These are phyloP conservation scores for Dione juno DNA, from an alignment of 2,888 invertebrate genomes.

Conservation along the genomic window DNA sequence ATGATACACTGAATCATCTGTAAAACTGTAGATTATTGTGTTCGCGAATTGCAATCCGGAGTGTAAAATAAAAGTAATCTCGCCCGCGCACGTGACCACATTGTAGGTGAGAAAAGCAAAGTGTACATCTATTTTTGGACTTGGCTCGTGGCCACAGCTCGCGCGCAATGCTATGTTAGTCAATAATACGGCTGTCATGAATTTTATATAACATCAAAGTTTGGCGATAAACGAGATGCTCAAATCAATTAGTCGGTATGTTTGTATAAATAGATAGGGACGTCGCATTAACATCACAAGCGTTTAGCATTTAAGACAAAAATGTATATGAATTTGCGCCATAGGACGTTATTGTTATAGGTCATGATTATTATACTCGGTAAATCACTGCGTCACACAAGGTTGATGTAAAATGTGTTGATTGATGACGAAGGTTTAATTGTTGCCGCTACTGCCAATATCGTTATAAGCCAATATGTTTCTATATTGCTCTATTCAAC, in stretches of 20 bases:
- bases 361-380: conserved; percentile 32
- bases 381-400: conserved; percentile 35
- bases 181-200: conserved; percentile 49
- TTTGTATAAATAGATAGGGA: neutral
- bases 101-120: conserved; percentile 71
- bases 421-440: conserved; percentile 40
- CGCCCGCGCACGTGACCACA: conserved; percentile 66
- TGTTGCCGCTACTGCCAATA: conserved; percentile 38
- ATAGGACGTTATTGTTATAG: conserved; percentile 31
- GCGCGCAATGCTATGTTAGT: conserved; percentile 68
- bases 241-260: conserved; percentile 6
- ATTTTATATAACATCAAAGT: conserved; percentile 46
- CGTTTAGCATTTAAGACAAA: neutral
- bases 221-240: conserved; percentile 39
- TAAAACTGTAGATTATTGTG: conserved; percentile 17
- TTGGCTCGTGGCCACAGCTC: conserved; percentile 70
- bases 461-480: conserved; percentile 28
- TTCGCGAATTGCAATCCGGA: conserved; percentile 25
- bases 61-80: conserved; percentile 37
- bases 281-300: neutral
- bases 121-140: conserved; percentile 67
- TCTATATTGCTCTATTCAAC: conserved; percentile 19
- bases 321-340: neutral
- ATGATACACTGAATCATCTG: conserved; percentile 1
- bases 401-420: conserved; percentile 34